Evolutionary conservation across 2,797 vertebrate species (phyloP), one percentile per base, ranked within the genome.

Genomic region (Euthynnus affinis): DNA sequence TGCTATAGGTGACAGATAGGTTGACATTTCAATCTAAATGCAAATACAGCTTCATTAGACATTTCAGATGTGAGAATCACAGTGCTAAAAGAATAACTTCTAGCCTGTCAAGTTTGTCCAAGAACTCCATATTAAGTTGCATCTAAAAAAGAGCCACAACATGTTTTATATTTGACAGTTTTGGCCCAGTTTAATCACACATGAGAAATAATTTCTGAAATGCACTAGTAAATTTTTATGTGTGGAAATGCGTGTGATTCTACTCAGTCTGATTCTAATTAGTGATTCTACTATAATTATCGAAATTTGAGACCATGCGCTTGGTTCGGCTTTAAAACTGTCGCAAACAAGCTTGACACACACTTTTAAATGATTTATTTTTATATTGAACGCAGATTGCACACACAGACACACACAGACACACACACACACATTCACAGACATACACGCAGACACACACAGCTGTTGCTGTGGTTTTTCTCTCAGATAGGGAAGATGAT

Each of bases 401-500:
- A 17, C 29, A 13, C 23, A 12, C 3, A 66, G 27, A 71, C 52
- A 80, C 71, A 1, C 46, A 69, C 20, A 25, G 29, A 51, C 25
- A 73, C 40, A 64, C 44, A 74, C 22, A 63, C 51, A 52, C 32
- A 53, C 61, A 60, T 58, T 56, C 60, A 55, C 20, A 42, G 22
- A 34, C 58, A 49, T n/a, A 17, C 29, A 13, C 20, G 9, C 3
- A 66, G 34, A 69, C 52, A 81, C 71, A 70, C 17, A 27, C 80
- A 87, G 70, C 82, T 83, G 81, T 60, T 79, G 58, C 66, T 82
- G 86, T 68, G 83, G 81, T 80, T 87, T 88, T 49, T 18, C 71
- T 74, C 68, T 73, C 66, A 61, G 55, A 82, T 32, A 63, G 66
- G n/a, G 58, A 83, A 82, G 78, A 90, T 83, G 62, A 81, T 85